Conservation (phyloP, 2,797 vertebrate genomes). For the Rhabdomys pumilio region DNA sequence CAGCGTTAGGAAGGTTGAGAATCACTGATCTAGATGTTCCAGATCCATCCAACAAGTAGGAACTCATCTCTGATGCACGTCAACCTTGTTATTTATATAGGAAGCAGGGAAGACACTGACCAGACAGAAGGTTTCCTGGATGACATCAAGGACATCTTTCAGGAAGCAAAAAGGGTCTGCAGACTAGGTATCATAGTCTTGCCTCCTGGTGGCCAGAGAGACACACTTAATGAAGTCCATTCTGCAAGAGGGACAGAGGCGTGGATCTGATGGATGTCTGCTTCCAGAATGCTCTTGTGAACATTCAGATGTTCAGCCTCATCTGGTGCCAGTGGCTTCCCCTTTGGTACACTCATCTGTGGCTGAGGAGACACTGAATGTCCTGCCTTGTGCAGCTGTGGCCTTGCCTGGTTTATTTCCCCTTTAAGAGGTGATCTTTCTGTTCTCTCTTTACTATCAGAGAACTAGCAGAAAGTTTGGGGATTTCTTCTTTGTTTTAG, state of each 20-base stretch:
- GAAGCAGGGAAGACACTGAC: background rate
- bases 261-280: background rate
- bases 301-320: background rate
- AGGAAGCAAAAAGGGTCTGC: background rate
- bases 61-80: background rate
- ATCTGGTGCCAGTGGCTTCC: background rate
- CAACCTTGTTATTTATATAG: background rate
- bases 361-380: background rate
- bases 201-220: background rate
- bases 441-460: background rate
- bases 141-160: background rate
- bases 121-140: background rate
- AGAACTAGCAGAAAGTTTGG: background rate
- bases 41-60: background rate
- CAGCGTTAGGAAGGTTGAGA: background rate
- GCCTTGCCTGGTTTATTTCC: background rate
- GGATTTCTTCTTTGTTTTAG: background rate
- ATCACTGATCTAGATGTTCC: background rate
- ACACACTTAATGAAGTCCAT: background rate
- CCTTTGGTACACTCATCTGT: background rate
- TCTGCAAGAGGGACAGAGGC: background rate
- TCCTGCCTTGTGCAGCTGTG: background rate
- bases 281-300: background rate
- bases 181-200: background rate
- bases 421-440: background rate